phyloP scores from a whole-genome alignment of 2,113 vertebrate genomes.

The Apteryx owenii region DNA sequence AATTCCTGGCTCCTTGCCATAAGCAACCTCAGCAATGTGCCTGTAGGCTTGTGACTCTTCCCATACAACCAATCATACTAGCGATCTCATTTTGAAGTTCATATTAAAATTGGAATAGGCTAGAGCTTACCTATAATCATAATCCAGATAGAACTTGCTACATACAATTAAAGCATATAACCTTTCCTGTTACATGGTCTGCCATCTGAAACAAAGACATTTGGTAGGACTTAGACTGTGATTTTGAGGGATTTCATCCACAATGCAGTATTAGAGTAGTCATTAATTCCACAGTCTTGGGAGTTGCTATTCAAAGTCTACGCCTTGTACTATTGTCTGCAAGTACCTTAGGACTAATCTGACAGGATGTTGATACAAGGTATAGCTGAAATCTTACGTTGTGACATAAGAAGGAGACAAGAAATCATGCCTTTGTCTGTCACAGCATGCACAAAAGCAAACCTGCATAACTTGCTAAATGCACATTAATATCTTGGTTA shows the following conservation, averaged over 20 bases:
- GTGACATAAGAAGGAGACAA: neutral
- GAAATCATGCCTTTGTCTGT: neutral
- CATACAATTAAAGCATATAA: neutral
- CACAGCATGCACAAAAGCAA: neutral
- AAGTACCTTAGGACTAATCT: neutral
- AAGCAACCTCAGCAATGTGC: neutral
- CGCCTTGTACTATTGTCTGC: neutral
- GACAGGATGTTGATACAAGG: neutral
- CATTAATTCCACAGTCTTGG: neutral
- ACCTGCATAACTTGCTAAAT: neutral
- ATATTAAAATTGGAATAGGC: neutral
- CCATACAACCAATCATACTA: neutral
- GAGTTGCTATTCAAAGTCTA: neutral
- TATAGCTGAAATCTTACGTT: neutral
- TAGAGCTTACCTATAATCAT: neutral
- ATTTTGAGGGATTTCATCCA: neutral
- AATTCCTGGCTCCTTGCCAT: neutral
- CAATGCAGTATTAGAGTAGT: neutral
- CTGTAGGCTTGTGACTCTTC: neutral
- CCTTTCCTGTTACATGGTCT: neutral
- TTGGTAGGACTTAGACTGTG: neutral
- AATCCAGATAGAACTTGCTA: neutral
- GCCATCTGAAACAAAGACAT: neutral
- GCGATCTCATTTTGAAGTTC: constrained; percentile 16
- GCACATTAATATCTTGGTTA: neutral